Evolutionary conservation across 2,888 invertebrate genomes (phyloP), one percentile per base, ranked within the genome.

Genomic region (Hofmannophila pseudospretella): DNA sequence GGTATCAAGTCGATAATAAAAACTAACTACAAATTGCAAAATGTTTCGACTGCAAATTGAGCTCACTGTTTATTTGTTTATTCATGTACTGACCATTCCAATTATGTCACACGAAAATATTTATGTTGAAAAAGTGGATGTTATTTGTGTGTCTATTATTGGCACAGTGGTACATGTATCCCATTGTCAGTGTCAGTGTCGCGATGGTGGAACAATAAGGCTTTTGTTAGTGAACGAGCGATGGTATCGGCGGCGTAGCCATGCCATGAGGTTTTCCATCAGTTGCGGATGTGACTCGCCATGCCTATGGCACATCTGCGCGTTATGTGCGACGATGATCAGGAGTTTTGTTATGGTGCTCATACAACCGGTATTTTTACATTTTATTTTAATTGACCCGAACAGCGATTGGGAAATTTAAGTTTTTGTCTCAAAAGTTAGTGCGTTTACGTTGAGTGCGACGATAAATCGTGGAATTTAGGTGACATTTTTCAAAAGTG

Each of bases 151-250:
- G 38, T 34, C 45, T 47, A 32, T 43, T 35, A 42, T 36, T 39
- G 30, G 36, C 35, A 25, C 38, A 37, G 33, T 11, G 14, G 36
- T 22, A 34, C 36, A 16, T 26, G 23, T 27, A 29, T 33, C 36
- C 44, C 62, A 67, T 63, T 66, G 67, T 47, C 64, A 67, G 52
- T 72, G 67, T 59, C 71, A 67, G 54, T 63, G 67, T 44, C 34
- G 53, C 36, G 49, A 49, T 41, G 45, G 41, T 41, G 33, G 45
- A 45, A 70, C 70, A 73, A 74, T 66, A 49, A 45, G 43, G 51
- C 57, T 59, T 58, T 67, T 66, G 67, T 64, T 52, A 45, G 41
- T 45, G 31, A 38, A 30, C 40, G 41, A 5, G 51, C 41, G 76
- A 71, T 77, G 61, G 51, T 71, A 72, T 71, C 67, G 34, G 41